These are phyloP conservation scores for Operophtera brumata DNA, from an alignment of 2,888 invertebrate genomes.

Conservation along the genomic window DNA sequence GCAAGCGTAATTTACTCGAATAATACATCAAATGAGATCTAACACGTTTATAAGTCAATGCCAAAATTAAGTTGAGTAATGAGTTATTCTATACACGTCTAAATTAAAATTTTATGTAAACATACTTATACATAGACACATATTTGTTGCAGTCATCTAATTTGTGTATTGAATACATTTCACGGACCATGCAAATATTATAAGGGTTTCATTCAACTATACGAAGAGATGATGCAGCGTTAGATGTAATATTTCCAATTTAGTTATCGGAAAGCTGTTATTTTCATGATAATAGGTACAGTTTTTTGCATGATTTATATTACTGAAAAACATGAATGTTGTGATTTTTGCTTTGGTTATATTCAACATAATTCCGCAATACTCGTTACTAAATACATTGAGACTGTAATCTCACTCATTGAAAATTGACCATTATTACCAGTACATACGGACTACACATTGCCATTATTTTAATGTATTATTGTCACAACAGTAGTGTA, in stretches of 20 bases:
- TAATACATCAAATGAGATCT: slow-evolving; percentile 76
- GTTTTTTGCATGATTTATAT: too few species aligned
- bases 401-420: slow-evolving; percentile 42
- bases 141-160: slow-evolving; percentile 21
- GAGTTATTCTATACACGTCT: slow-evolving; percentile 48
- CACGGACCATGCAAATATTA: slow-evolving; percentile 25
- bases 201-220: slow-evolving; percentile 11
- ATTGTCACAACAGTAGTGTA: slow-evolving; percentile 55
- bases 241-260: slow-evolving; percentile 28
- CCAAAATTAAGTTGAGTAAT: slow-evolving; percentile 51
- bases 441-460: slow-evolving; percentile 36
- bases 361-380: slow-evolving; percentile 36
- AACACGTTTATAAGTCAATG: slow-evolving; percentile 60
- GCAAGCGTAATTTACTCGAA: slow-evolving; percentile 44
- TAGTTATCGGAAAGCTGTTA: slow-evolving; percentile 13
- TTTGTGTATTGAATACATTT: slow-evolving; percentile 31
- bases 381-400: slow-evolving; percentile 33
- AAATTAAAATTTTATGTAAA: slow-evolving; percentile 26
- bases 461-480: slow-evolving; percentile 42
- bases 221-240: slow-evolving; percentile 13
- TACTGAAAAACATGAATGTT: slow-evolving; percentile 24
- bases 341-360: slow-evolving; percentile 49
- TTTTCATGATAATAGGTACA: too few species aligned
- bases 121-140: slow-evolving; percentile 19
- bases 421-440: slow-evolving; percentile 50